A percentile compares a stretch with the other conserved stretches of the same genome.
phyloP scores from a whole-genome alignment of 2,888 invertebrate species.

The Cheilosia grossa region DNA sequence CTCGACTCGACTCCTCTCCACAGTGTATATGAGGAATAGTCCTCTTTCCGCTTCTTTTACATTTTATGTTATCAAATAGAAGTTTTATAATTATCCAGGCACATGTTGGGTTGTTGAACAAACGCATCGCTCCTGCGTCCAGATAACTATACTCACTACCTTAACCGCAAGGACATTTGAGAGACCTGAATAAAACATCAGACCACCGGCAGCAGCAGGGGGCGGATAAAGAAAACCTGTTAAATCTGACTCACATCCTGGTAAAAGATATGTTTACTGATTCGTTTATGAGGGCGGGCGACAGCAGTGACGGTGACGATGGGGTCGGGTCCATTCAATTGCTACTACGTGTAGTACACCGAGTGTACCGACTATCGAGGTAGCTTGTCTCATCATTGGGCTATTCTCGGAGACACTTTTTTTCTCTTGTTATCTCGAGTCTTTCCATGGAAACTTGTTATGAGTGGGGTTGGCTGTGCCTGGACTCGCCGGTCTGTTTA shows the following conservation, averaged over 20 bases:
- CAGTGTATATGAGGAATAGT: not conserved
- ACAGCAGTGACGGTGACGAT: conserved; percentile 4
- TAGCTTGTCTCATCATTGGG: conserved; percentile 21
- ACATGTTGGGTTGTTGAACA: conserved; percentile 53
- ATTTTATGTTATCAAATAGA: conserved; percentile 55
- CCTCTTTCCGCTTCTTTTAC: conserved; percentile 3
- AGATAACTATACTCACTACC: conserved; percentile 43
- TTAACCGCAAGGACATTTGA: conserved; percentile 35
- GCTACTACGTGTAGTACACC: conserved; percentile 45
- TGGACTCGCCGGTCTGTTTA: conserved; percentile 37
- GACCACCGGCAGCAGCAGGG: not conserved
- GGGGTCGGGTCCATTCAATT: conserved; percentile 40
- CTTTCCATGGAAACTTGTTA: conserved; percentile 25
- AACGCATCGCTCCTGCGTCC: conserved; percentile 40
- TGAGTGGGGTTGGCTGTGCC: conserved; percentile 4
- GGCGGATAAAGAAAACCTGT: conserved; percentile 20
- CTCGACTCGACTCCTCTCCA: too few species aligned
- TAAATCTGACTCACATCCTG: conserved; percentile 62
- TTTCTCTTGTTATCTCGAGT: conserved; percentile 20
- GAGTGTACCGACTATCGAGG: conserved; percentile 11
- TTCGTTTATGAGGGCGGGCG: conserved; percentile 51
- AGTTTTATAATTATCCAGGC: conserved; percentile 67
- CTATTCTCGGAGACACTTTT: conserved; percentile 29
- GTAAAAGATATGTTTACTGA: conserved; percentile 63
- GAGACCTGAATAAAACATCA: conserved; percentile 66